phyloP scores from a whole-genome alignment of 2,113 vertebrate species.

The Rissa tridactyla region DNA sequence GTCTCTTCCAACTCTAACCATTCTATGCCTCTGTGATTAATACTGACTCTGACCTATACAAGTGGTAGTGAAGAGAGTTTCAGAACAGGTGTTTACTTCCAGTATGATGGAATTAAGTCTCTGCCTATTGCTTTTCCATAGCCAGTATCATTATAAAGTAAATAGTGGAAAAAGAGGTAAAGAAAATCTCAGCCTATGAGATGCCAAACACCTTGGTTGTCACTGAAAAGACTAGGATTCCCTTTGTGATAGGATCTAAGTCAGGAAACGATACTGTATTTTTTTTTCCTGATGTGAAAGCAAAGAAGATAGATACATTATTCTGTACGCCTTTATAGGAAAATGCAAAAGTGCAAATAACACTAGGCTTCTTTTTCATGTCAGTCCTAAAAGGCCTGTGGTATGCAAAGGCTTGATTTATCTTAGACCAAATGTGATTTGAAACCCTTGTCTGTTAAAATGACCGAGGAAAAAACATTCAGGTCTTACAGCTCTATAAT shows the following conservation, averaged over 20 bases:
- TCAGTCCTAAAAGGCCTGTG: background rate
- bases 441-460: background rate
- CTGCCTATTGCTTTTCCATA: background rate
- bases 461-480: background rate
- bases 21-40: background rate
- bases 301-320: background rate
- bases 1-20: too few species aligned
- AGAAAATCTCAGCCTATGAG: background rate
- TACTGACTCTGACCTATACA: background rate
- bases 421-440: background rate
- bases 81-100: background rate
- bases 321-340: background rate
- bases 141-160: background rate
- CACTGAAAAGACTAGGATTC: background rate
- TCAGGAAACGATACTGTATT: background rate
- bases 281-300: background rate
- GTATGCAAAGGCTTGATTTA: background rate
- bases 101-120: background rate
- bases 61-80: background rate
- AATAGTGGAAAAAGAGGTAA: background rate
- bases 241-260: background rate
- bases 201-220: background rate
- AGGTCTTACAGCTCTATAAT: background rate
- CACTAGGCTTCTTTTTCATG: background rate
- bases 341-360: background rate